Evolutionary conservation across 2,888 invertebrate genomes (phyloP), one percentile per base, ranked within the genome.

Genomic region (Oegoconia quadripuncta): DNA sequence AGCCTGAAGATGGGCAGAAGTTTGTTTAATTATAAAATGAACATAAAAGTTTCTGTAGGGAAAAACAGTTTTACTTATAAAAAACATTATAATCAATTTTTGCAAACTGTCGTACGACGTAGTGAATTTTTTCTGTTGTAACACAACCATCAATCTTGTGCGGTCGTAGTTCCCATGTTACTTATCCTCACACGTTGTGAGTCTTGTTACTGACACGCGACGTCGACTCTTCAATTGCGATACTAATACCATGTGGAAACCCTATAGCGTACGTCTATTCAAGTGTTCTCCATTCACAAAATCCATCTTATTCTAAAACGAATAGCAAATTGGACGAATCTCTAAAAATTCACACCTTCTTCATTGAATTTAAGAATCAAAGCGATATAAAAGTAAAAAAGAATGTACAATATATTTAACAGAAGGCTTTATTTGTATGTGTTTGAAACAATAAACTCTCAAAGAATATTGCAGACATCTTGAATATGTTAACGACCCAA

Each of bases 171-270:
- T 58, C 61, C 64, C 62, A 61, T 65, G 67, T 72, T 75, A 72
- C 75, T 78, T 82, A 79, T 76, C 75, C 75, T 69, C 55, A 71
- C 68, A 75, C 72, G 74, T 74, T 73, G 64, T 64, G 55, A 61
- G 69, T 69, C 75, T 74, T 82, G 82, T 82, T 83, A 83, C 70
- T 78, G 81, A 69, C 78, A 74, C 68, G 74, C 69, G 64, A 74
- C 69, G 67, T 64, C 62, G 59, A 50, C 68, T 67, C 72, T 60
- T 63, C 52, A 59, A 67, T 55, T 56, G 61, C 61, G 55, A 64
- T 54, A 61, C 60, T 59, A 35, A 33, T 18, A 31, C 34, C 34
- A 12, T 6, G 28, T 32, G 38, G 70, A 70, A 75, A 69, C 67
- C 68, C 61, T 68, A 73, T 68, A 74, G 57, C 60, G 63, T 67